Base-by-base conservation (phyloP, 2,113 vertebrate species). In the Emydura subglobosa region DNA sequence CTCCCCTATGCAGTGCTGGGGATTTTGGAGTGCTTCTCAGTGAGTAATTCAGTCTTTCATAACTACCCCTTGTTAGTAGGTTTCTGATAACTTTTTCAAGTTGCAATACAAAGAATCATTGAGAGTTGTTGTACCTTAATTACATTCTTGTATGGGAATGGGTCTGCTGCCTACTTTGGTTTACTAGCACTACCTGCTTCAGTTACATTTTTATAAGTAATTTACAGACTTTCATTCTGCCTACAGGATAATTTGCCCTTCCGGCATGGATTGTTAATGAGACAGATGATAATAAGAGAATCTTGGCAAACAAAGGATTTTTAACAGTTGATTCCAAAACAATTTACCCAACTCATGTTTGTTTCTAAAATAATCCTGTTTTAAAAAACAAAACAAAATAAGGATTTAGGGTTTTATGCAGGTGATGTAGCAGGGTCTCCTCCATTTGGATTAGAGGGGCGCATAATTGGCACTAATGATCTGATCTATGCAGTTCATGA, bases 41-140 rank as follows among this genome's bases (percentile, higher is more conserved):
- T 90, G 96, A 95, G 55, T 91, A 91, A 59, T 96, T 92, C 10
- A 89, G 51, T 92, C 90, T 95, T 85, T 83, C 76, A 4, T 89
- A 50, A n/a, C 79, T 72, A 79, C 25, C 6, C 79, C 85, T 50
- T 89, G 14, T 78, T 82, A 50, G 88, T 76, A 85, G 90, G 68
- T 88, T 91, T 76, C 42, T 74, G 59, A 86, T 22, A 85, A 19
- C 92, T 92, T 85, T 65, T 89, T 90, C 39, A 79, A 31, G 74
- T 92, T 94, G 24, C 27, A 89, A 42, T 47, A 50, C 61, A 84
- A 1, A 88, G 42, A 21, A 8, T 90, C 88, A 68, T 76, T 4
- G 7, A 12, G 10, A 92, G 49, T 94, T 22, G 49, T 94, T 22
- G 51, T 89, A n/a, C 34, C 59, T 82, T 10, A 85, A 34, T 42